Base-by-base conservation (phyloP, 30 jellyfish, hydroid and myxozoan species). In the Phacellophora camtschatica region DNA sequence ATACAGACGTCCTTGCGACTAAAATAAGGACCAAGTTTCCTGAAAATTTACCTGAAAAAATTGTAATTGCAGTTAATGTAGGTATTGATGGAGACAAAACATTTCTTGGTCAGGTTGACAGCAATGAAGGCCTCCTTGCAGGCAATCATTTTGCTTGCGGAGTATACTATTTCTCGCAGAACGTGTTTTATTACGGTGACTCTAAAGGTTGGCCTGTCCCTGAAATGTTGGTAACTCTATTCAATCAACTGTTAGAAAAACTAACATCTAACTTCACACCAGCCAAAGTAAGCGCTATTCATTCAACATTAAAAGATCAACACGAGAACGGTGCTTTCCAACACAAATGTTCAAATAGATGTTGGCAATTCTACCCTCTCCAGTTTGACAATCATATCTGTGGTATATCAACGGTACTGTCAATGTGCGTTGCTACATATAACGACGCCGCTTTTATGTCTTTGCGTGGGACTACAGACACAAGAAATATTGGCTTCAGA, bases 341-440 rank as follows among this genome's bases (percentile, higher is more conserved):
- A 48, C 74, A 61, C 23, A 30, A 61, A 61, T 66, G 81, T 33
- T 29, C 20, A 13, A 34, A 42, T 5, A 27, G 23, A 5, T 66
- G 81, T 20, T 66, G 81, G 81, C 15, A 29, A 37, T 27, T 19
- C 20, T 66, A 33, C 34, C 81, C 81, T 42, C 19, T 66, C 65
- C 81, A 66, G 19, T 33, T 24, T 20, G 30, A 33, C 24, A 41
- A 42, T 30, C n/a, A 37, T 22, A 66, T 37, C 39, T 66, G 81
- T 66, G 81, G 81, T 18, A 42, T 66, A 9, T 39, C 65, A 22
- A 25, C 81, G 13, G 33, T 13, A 19, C 13, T 66, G 34, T 19
- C 35, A 6, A 37, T 66, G 81, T 39, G 43, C 1, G 13, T 66
- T n/a, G 81, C 65, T 13, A 27, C 81, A 5, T 36, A 33, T 29